These are phyloP conservation scores for Phoxinus phoxinus DNA, from an alignment of 2,113 vertebrate species.

Conservation along the genomic window DNA sequence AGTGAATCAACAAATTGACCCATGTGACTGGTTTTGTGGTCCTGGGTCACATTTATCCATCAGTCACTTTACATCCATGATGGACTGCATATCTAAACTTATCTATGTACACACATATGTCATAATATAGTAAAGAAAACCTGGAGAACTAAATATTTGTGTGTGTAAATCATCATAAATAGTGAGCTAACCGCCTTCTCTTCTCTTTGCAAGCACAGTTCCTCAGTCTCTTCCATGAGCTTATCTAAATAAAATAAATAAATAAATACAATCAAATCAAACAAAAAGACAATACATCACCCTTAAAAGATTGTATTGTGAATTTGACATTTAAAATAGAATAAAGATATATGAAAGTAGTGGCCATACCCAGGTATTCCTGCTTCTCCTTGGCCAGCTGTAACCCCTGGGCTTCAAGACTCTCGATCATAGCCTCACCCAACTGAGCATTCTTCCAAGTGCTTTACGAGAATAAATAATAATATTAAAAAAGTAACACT, in stretches of 20 bases:
- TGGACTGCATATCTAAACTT: not conserved
- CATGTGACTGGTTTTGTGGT: no score
- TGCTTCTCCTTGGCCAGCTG: slow-evolving; percentile 98
- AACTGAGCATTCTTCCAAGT: slow-evolving; percentile 97
- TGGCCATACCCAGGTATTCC: slow-evolving; percentile 88
- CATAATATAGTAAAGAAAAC: not conserved
- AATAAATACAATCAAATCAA: slow-evolving; percentile 36
- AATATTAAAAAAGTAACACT: not conserved
- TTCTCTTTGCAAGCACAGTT: slow-evolving; percentile 90
- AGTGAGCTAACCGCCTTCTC: slow-evolving; percentile 84
- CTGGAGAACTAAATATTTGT: not conserved
- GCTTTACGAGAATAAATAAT: slow-evolving; percentile 67
- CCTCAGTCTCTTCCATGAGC: slow-evolving; percentile 97
- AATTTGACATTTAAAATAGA: not conserved
- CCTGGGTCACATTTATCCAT: no score
- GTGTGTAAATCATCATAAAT: not conserved
- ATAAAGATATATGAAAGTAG: not conserved
- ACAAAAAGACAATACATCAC: slow-evolving; percentile 28
- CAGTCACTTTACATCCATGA: not conserved
- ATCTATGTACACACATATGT: not conserved
- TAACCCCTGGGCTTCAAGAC: slow-evolving; percentile 94
- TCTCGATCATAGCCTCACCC: slow-evolving; percentile 98
- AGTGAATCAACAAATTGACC: no score
- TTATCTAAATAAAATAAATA: slow-evolving; percentile 81
- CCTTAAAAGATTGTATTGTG: not conserved